A percentile compares a stretch with the other conserved stretches of the same genome.
These are phyloP conservation scores for Eleginops maclovinus DNA, from an alignment of 2,113 vertebrate genomes.

Conservation along the genomic window DNA sequence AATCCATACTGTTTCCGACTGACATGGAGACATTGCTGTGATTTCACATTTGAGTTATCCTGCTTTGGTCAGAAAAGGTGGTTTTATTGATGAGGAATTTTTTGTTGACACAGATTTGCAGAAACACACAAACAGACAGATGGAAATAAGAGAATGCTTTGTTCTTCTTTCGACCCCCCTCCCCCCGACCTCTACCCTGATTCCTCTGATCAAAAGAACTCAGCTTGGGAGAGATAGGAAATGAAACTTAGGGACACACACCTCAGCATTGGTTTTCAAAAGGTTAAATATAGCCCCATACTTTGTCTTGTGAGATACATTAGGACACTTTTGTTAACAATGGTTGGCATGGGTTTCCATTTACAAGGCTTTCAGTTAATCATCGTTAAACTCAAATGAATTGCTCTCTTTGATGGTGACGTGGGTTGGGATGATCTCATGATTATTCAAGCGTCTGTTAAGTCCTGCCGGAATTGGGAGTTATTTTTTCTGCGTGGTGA, in stretches of 20 bases:
- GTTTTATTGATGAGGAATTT: slow-evolving; percentile 22
- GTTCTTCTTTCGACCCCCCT: slow-evolving; percentile 45
- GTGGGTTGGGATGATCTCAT: slow-evolving; percentile 11
- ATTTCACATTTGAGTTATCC: slow-evolving; percentile 2
- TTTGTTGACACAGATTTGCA: slow-evolving; percentile 46
- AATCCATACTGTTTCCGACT: background rate
- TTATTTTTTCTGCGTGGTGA: background rate
- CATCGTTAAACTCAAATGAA: slow-evolving; percentile 2
- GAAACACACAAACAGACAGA: slow-evolving; percentile 16
- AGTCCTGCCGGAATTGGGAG: slow-evolving; percentile 13
- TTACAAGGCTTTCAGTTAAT: slow-evolving; percentile 19
- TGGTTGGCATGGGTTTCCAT: background rate
- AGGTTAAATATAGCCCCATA: slow-evolving; percentile 69
- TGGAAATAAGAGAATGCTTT: slow-evolving; percentile 64
- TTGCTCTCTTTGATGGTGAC: slow-evolving; percentile 20
- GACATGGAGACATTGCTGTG: background rate
- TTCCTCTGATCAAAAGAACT: slow-evolving; percentile 71
- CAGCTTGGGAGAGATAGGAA: slow-evolving; percentile 60
- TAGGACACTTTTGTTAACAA: slow-evolving; percentile 21
- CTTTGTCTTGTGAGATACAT: slow-evolving; percentile 16
- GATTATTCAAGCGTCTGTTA: background rate
- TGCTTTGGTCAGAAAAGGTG: background rate
- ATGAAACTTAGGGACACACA: slow-evolving; percentile 44
- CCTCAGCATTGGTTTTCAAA: slow-evolving; percentile 2
- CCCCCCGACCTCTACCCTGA: slow-evolving; percentile 30